These are phyloP conservation scores for Lycocorax pyrrhopterus DNA, from an alignment of 2,113 vertebrate species.

Conservation along the genomic window DNA sequence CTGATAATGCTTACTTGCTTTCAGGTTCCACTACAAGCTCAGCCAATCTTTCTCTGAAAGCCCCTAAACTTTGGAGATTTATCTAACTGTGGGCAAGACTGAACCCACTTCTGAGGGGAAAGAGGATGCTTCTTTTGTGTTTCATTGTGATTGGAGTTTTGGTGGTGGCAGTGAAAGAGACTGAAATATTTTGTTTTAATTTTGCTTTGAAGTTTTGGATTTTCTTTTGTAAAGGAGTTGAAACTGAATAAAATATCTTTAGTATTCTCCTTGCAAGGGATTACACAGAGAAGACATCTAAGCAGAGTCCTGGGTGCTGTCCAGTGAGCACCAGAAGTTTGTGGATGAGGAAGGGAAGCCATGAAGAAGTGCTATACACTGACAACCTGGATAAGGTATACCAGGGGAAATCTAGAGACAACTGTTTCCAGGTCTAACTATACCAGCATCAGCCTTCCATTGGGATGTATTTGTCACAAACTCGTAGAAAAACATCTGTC, in stretches of 20 bases:
- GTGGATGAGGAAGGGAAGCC: neutral
- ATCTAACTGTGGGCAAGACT: neutral
- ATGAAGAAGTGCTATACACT: neutral
- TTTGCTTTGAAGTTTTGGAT: neutral
- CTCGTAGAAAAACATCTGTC: neutral
- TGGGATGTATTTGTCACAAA: neutral
- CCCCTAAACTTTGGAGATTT: neutral
- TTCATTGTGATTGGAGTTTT: neutral
- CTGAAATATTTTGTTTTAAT: neutral
- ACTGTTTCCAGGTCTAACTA: neutral
- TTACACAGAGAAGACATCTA: neutral
- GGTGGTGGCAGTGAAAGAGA: neutral
- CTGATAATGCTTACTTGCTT: neutral
- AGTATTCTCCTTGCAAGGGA: neutral
- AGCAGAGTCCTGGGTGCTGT: neutral
- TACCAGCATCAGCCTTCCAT: neutral
- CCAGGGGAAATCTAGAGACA: neutral
- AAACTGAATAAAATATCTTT: neutral
- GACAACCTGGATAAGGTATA: neutral
- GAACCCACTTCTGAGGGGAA: neutral
- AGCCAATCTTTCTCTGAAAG: neutral
- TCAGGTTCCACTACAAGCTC: neutral
- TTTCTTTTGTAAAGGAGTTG: neutral
- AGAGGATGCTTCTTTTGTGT: neutral
- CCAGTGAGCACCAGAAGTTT: neutral